phyloP scores from a whole-genome alignment of 2,113 vertebrate genomes.

The Mormoops blainvillei region DNA sequence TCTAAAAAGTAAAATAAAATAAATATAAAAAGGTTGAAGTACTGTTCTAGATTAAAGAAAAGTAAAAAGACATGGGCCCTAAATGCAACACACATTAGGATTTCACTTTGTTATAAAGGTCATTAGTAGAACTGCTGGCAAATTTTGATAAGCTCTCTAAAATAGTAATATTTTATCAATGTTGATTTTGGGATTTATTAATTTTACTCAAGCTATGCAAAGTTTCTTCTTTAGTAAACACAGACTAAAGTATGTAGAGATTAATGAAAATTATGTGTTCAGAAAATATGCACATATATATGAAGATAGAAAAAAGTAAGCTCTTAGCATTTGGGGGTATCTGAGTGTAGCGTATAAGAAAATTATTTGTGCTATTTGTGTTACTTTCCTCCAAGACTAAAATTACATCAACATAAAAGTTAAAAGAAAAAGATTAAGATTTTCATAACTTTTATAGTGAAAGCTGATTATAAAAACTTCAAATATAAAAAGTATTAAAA shows the following conservation, averaged over 20 bases:
- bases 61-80: neutral
- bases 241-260: neutral
- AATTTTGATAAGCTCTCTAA: neutral
- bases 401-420: neutral
- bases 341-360: neutral
- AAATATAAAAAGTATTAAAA: neutral
- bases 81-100: neutral
- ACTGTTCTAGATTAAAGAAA: neutral
- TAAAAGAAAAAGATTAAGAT: neutral
- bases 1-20: neutral
- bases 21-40: neutral
- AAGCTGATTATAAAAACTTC: neutral
- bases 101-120: neutral
- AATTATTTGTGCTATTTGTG: neutral
- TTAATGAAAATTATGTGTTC: neutral
- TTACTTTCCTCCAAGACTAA: neutral
- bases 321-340: neutral
- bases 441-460: neutral
- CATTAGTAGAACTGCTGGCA: neutral
- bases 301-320: neutral
- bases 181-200: neutral
- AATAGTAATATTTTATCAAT: neutral
- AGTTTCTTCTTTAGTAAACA: neutral
- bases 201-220: neutral
- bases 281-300: neutral